These are phyloP conservation scores for Tursiops truncatus DNA, from an alignment of 2,113 vertebrate species.

Conservation along the genomic window DNA sequence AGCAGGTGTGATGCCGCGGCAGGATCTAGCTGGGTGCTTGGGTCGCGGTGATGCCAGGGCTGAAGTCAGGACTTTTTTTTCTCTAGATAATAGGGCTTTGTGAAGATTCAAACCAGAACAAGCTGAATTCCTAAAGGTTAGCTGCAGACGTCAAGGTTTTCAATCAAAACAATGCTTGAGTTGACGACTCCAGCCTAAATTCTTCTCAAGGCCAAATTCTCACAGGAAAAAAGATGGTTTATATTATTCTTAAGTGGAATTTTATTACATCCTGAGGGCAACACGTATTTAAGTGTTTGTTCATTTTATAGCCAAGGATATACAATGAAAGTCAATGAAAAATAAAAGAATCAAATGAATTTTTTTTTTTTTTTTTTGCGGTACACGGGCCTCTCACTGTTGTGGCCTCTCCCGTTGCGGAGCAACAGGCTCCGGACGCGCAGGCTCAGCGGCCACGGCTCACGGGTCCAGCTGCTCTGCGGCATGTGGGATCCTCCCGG, in stretches of 20 bases:
- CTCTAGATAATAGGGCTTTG: background rate
- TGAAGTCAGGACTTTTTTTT: fast-evolving
- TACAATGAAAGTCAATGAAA: fast-evolving
- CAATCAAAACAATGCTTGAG: fast-evolving
- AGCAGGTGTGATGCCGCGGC: fast-evolving
- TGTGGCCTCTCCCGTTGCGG: too few species aligned
- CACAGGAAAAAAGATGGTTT: background rate
- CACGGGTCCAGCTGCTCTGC: fast-evolving
- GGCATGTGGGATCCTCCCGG: too few species aligned
- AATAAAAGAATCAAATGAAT: background rate
- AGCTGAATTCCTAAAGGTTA: fast-evolving
- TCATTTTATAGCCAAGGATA: background rate
- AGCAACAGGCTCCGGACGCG: too few species aligned
- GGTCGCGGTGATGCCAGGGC: fast-evolving
- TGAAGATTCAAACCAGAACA: fast-evolving
- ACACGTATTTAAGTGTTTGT: fast-evolving
- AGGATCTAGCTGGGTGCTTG: fast-evolving
- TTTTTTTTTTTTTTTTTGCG: too few species aligned
- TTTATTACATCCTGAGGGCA: background rate
- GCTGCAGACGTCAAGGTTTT: fast-evolving
- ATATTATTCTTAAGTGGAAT: background rate
- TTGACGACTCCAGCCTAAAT: fast-evolving
- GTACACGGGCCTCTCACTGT: too few species aligned
- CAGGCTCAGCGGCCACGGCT: too few species aligned
- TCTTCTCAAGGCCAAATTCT: background rate